Evolutionary conservation across 2,797 vertebrate species (phyloP), one percentile per base, ranked within the genome.

Genomic region (Catostomus latipinnis): DNA sequence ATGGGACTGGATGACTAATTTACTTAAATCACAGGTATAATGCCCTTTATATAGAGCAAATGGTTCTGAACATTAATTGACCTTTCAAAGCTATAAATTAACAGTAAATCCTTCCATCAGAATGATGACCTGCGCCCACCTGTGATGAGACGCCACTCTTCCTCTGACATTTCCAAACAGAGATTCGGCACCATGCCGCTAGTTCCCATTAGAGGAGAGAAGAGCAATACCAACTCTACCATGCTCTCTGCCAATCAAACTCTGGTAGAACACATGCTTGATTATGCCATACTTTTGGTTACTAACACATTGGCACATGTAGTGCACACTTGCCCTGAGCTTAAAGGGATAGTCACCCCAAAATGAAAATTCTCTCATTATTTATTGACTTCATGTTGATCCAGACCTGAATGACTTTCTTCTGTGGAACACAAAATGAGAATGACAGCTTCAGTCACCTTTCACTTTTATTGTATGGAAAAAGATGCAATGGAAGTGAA

Each of bases 131-230:
- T 94, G 72, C 93, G 88, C 22, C 94, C 96, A 0, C 95, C 97
- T 1, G 92, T 96, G 70, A 85, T 98, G 85, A 92, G 97, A 10
- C 95, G 96, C 0, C 96, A 92, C 86, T 98, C 96, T 10, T 96
- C 97, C 65, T 96, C 97, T 0, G 96, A 98, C 82, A 93, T 98
- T 1, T 93, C 94, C 82, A 97, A 96, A 90, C 97, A 98, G 92
- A 98, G 96, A 90, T 99, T 99, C 0, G 96, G 97, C 77, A 99
- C 97, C 0, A 99, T 99, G 97, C 97, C 98, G 0, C 90, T 99
- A 71, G 94, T 99, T 79, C 96, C 98, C 0, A 96, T 99, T 86
- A 92, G 94, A 0, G 98, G 97, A 76, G 94, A 97, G 82, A 95
- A 97, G 89, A 97, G 95, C 1, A 96, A 97, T n/a, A 89, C 92